These are phyloP conservation scores for Odontomachus brunneus DNA, from an alignment of 1,140 invertebrate species.

Conservation along the genomic window DNA sequence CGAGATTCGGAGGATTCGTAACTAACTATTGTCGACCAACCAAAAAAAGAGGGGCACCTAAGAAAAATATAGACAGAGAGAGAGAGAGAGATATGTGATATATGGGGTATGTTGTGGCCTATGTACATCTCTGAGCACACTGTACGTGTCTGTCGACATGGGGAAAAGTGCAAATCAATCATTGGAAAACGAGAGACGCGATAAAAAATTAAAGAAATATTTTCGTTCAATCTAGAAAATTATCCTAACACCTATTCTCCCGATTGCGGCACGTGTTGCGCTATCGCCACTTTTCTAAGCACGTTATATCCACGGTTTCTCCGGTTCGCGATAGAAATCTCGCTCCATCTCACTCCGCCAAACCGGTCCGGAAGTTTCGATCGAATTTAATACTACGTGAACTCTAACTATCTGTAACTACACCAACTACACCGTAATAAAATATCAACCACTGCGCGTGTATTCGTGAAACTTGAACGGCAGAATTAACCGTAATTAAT, in stretches of 20 bases:
- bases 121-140: constrained; percentile 43
- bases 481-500: constrained; percentile 22
- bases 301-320: constrained; percentile 13
- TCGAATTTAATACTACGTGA: constrained; percentile 51
- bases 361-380: constrained; percentile 43
- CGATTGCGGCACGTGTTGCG: constrained; percentile 5
- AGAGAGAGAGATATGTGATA: background rate
- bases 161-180: constrained; percentile 18
- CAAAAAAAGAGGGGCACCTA: background rate
- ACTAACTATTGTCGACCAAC: background rate
- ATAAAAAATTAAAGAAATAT: background rate
- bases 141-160: background rate
- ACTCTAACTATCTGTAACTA: constrained; percentile 53
- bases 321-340: constrained; percentile 37
- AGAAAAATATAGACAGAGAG: background rate
- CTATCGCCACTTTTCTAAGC: constrained; percentile 29
- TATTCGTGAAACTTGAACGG: constrained; percentile 1
- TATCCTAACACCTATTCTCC: background rate
- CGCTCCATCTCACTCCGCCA: background rate
- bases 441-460: constrained; percentile 32
- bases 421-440: constrained; percentile 12
- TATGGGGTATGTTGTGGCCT: background rate
- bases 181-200: background rate
- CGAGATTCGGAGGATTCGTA: background rate
- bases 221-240: background rate